Percentiles rank a stretch among this genome's conserved stretches.
These are phyloP conservation scores for Anarrhichthys ocellatus DNA, from an alignment of 2,113 vertebrate genomes.

Conservation along the genomic window DNA sequence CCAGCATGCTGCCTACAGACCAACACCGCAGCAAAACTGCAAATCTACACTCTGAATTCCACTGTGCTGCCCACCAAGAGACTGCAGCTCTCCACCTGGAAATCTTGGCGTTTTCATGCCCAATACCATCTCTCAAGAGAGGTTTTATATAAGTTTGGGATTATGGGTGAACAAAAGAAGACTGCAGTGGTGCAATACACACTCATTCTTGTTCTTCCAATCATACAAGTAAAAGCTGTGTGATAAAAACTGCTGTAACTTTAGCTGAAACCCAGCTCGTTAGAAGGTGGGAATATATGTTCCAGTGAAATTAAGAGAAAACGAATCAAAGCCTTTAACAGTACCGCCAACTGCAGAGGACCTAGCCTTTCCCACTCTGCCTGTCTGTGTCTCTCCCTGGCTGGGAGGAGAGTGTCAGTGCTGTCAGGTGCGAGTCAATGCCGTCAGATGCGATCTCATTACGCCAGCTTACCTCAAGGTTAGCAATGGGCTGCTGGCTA, in stretches of 20 bases:
- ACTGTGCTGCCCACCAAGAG: constrained; percentile 19
- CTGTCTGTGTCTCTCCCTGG: constrained; percentile 43
- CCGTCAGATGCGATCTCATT: constrained; percentile 83
- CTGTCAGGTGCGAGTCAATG: constrained; percentile 81
- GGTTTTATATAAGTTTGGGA: not conserved
- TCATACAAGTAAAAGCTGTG: not conserved
- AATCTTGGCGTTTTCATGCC: not conserved
- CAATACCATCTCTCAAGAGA: constrained; percentile 7
- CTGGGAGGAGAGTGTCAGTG: constrained; percentile 61
- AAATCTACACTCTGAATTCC: constrained; percentile 12
- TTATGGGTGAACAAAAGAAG: not conserved
- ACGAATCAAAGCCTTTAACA: constrained; percentile 26
- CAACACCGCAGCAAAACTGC: not conserved
- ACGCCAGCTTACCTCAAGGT: constrained; percentile 82
- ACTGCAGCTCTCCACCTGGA: constrained; percentile 7
- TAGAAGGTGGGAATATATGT: not conserved
- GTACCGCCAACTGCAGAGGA: constrained; percentile 36
- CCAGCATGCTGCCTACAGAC: not conserved
- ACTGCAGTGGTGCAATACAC: not conserved
- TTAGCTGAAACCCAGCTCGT: not conserved
- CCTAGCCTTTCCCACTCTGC: constrained; percentile 48
- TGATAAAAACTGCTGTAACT: not conserved
- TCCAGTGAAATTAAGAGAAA: constrained; percentile 21
- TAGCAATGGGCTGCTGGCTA: constrained; percentile 73
- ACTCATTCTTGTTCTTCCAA: not conserved